Evolutionary conservation across 2,888 invertebrate genomes (phyloP), one percentile per base, ranked within the genome.

Genomic region (Drosophila phalerata): DNA sequence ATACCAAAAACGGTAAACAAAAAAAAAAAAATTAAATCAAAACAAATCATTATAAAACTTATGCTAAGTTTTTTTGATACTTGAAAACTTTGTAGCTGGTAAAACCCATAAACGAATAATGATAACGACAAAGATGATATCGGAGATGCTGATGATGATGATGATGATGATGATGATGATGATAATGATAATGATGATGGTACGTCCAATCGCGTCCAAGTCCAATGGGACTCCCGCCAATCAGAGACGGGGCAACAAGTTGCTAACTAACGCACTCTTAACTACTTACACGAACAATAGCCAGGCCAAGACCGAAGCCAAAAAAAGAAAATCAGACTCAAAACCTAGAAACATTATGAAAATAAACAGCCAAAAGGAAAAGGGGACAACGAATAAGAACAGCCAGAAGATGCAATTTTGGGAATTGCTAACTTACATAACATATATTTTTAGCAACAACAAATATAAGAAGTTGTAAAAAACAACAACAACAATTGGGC

Each of bases 11-110:
- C 9, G n/a, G 47, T 40, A 1, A 30, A 30, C 34, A 1, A 30
- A 30, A n/a, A 19, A 19, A 37, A 34, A 25, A 25, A 43, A 32
- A 47, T 28, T 28, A 37, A 38, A 25, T 15, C 43, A 32, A 47
- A 42, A 19, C 15, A 15, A 34, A 73, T 70, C 45, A 56, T 69
- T 70, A 45, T 63, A 43, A 80, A 67, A 68, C 25, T 64, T 73
- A 80, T 32, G 61, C 69, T 85, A 77, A 73, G 70, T 69, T 81
- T 86, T 86, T 84, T 84, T 82, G 86, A 84, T 84, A 76, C 74
- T 73, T 58, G 81, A 70, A 58, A 84, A 86, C 72, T 83, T 86
- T 84, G 84, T 84, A 84, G 86, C 64, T 84, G 83, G 83, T 68
- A 55, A 83, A 83, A 73, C 57, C 71, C 75, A 69, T 57, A 49